Conservation (phyloP, 2,888 invertebrate genomes). For the Neelides folsomi region DNA sequence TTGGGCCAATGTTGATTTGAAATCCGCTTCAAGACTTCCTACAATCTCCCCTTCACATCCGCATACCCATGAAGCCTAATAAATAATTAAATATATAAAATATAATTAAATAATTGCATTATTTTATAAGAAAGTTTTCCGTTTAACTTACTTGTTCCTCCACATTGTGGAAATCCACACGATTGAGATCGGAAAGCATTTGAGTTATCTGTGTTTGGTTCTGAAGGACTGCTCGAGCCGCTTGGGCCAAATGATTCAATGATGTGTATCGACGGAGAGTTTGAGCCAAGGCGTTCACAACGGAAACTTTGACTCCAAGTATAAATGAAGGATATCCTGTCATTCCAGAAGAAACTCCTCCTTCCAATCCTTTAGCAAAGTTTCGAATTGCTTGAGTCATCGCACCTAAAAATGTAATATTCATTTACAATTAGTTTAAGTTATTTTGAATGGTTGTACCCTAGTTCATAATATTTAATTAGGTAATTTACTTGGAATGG, state of each 20-base stretch:
- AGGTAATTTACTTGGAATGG: constrained; percentile 63
- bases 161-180: constrained; percentile 95
- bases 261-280: constrained; percentile 91
- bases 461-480: no score
- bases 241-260: constrained; percentile 89
- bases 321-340: constrained; percentile 55
- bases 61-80: constrained; percentile 92
- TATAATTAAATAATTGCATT: background rate
- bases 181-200: constrained; percentile 91
- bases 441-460: background rate
- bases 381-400: constrained; percentile 85
- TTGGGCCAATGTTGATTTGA: constrained; percentile 73
- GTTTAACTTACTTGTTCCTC: constrained; percentile 55
- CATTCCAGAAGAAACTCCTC: constrained; percentile 70
- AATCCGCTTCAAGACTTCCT: constrained; percentile 77
- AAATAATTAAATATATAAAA: constrained; percentile 4
- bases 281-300: constrained; percentile 84
- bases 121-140: no score
- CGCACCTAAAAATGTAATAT: constrained; percentile 43
- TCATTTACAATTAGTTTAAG: no score
- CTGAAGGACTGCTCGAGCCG: constrained; percentile 87
- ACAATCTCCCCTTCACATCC: constrained; percentile 79
- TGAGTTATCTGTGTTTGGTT: constrained; percentile 88
- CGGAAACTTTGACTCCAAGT: constrained; percentile 43
- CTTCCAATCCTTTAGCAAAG: constrained; percentile 83